Base-by-base conservation (phyloP, 2,888 invertebrate genomes). In the Ophion obscuratus region DNA sequence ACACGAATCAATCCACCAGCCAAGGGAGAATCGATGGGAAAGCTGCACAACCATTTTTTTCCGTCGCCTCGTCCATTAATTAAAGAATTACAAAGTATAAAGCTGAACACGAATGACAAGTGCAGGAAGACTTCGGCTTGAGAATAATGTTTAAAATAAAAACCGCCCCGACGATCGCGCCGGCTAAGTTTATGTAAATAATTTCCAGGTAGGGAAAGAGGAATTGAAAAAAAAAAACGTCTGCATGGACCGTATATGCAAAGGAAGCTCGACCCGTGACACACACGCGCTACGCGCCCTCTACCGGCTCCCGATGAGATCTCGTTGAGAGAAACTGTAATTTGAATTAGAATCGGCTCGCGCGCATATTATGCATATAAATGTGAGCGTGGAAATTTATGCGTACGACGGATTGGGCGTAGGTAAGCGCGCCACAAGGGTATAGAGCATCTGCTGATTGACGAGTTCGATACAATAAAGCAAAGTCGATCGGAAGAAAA, bases 331-430 rank as follows among this genome's bases (percentile, higher is more conserved):
- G 76, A 83, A 83, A 83, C 64, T 61, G 36, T 77, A 84, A 88
- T 88, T 88, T 88, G 84, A 88, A 88, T 88, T 68, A 85, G 83
- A 88, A 88, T 87, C 78, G 85, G 47, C 68, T 66, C 64, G 67
- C 78, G 84, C 67, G 74, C 87, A 83, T 85, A 79, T 68, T 59
- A 71, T 71, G 27, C 40, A 68, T 68, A 40, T 57, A 61, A 40
- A 73, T 47, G 17, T 62, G 53, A 20, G 31, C 24, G 27, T 24
- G 20, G 20, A 78, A 59, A 78, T 71, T 64, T 64, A 79, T 79
- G 62, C 71, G 71, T 20, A 64, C 64, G 74, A 14, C 62, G 64
- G 74, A 57, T 75, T 20, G 59, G 14, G 53, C 66, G 61, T 27
- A 59, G 61, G 40, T 40, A 53, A 73, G 67, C 77, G 77, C 78